Evolutionary conservation across 2,113 vertebrate genomes (phyloP).

Genomic region (Sebastes fasciatus): DNA sequence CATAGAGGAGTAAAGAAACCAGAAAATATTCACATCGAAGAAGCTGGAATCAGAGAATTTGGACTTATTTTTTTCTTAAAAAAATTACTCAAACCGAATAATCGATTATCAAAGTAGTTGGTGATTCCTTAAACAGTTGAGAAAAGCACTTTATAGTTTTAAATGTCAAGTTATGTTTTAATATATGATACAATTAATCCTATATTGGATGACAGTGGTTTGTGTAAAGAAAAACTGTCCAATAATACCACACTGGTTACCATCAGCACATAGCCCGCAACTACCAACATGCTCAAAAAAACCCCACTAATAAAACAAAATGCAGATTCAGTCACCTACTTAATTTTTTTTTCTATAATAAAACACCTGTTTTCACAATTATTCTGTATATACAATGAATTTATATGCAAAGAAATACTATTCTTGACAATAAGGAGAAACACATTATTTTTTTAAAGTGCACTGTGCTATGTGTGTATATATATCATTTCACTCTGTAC

Average conservation of each 20-base stretch:
- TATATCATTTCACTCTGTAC: neutral
- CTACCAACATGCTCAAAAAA: slow-evolving; percentile 14
- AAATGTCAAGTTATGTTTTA: neutral
- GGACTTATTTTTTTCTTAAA: no score
- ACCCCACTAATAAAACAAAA: neutral
- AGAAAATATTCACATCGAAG: no score
- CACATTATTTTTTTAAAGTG: neutral
- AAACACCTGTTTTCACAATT: neutral
- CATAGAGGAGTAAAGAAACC: no score
- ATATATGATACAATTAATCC: neutral
- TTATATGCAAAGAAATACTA: neutral
- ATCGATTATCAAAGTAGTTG: no score
- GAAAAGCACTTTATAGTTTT: neutral
- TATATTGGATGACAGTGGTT: slow-evolving; percentile 21
- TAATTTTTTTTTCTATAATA: neutral
- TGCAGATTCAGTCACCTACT: neutral
- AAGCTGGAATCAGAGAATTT: no score
- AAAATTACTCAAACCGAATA: no score
- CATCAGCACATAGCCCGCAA: neutral
- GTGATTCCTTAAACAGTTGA: no score
- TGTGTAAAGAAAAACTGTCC: neutral
- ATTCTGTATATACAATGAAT: neutral
- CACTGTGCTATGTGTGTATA: neutral
- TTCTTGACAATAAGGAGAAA: neutral
- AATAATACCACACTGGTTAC: neutral